Evolutionary conservation across 1,140 invertebrate genomes (phyloP).

Genomic region (Drosophila sechellia): DNA sequence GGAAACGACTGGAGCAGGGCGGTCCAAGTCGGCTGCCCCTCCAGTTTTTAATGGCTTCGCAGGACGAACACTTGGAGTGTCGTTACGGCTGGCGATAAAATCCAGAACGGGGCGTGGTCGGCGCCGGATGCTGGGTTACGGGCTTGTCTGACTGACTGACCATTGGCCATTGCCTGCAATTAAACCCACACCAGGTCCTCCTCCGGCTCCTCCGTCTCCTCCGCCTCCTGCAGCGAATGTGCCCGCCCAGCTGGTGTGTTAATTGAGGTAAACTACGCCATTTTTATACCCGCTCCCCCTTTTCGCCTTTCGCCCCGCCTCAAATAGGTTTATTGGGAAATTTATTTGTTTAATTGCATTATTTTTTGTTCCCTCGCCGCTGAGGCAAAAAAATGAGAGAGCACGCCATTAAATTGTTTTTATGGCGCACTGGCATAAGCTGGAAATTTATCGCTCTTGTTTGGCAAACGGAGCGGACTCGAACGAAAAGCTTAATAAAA

Average conservation of each 20-base stretch:
- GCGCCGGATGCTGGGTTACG: constrained; percentile 48
- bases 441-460: constrained; percentile 63
- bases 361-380: constrained; percentile 32
- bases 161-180: constrained; percentile 69
- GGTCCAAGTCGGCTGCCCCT: constrained; percentile 46
- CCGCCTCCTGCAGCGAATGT: constrained; percentile 39
- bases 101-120: constrained; percentile 55
- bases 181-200: constrained; percentile 60
- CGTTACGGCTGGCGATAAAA: constrained; percentile 69
- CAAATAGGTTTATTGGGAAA: constrained; percentile 72
- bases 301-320: constrained; percentile 4
- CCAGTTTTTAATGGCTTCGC: constrained; percentile 52
- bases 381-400: constrained; percentile 1
- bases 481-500: constrained; percentile 53
- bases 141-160: constrained; percentile 59
- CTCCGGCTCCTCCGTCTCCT: background rate
- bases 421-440: constrained; percentile 63
- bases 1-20: background rate
- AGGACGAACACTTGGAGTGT: constrained; percentile 69
- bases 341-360: constrained; percentile 81
- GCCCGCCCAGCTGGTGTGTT: constrained; percentile 67
- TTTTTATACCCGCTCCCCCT: constrained; percentile 38
- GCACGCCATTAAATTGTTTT: constrained; percentile 63
- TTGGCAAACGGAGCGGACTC: constrained; percentile 23
- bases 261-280: constrained; percentile 81